These are phyloP conservation scores for Trissolcus basalis DNA, from an alignment of 1,140 invertebrate genomes.

Conservation along the genomic window DNA sequence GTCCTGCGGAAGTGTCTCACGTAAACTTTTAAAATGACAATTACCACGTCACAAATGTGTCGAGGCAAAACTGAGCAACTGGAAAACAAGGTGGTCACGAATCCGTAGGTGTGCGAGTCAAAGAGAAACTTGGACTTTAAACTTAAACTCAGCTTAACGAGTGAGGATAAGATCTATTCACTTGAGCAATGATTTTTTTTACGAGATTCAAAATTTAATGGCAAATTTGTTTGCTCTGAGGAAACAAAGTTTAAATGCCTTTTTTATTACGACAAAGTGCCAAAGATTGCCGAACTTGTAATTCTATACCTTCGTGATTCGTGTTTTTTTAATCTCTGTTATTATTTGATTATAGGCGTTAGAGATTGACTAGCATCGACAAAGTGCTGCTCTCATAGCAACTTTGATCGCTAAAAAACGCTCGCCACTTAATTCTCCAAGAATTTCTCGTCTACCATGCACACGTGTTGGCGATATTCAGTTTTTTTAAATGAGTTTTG, in stretches of 20 bases:
- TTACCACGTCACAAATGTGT: constrained; percentile 27
- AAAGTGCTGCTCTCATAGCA: constrained; percentile 13
- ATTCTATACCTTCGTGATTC: no score
- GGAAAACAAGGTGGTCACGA: constrained; percentile 32
- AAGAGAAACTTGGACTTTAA: constrained; percentile 34
- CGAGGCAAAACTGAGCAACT: constrained; percentile 32
- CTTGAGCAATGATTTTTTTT: constrained; percentile 24
- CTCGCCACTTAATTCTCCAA: constrained; percentile 21
- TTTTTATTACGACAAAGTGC: no score
- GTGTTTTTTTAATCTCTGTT: no score
- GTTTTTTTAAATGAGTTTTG: constrained; percentile 19
- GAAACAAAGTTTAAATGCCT: neutral
- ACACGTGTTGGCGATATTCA: constrained; percentile 19
- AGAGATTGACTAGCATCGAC: neutral
- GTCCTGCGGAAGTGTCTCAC: constrained; percentile 14
- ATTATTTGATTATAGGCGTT: no score
- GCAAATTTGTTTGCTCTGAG: neutral
- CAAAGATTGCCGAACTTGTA: no score
- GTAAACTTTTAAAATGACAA: constrained; percentile 37
- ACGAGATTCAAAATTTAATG: constrained; percentile 30
- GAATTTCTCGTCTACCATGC: constrained; percentile 9
- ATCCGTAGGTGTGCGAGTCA: constrained; percentile 8
- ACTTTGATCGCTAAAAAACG: constrained; percentile 19
- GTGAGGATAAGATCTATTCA: constrained; percentile 4
- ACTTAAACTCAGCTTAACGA: constrained; percentile 1